Conservation (phyloP, 35 echinoderm and acorn worm species). For the Acanthaster planci region DNA sequence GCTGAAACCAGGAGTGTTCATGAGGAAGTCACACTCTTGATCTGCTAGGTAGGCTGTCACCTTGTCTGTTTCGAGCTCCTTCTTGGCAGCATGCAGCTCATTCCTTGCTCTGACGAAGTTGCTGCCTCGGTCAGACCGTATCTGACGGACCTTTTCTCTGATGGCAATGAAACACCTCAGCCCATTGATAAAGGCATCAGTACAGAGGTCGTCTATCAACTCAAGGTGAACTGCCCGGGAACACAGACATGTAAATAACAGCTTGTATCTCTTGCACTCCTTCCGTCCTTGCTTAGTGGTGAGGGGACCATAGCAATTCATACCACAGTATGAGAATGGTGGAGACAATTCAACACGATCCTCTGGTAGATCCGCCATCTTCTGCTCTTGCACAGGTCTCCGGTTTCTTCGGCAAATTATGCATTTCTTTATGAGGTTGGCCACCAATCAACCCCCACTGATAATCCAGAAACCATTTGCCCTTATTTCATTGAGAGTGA, state of each 20-base stretch:
- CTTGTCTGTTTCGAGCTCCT: neutral
- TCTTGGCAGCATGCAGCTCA: neutral
- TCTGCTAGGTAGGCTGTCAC: no score
- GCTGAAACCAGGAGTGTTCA: no score
- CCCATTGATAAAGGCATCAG: no score
- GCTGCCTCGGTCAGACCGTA: neutral
- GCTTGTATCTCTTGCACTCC: conserved; percentile 53
- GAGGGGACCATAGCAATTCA: conserved; percentile 58
- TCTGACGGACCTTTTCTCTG: neutral
- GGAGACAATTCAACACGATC: conserved; percentile 41
- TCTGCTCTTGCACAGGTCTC: no score
- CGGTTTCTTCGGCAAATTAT: conserved; percentile 36
- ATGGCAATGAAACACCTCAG: neutral
- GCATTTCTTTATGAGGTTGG: conserved; percentile 38
- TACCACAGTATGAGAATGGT: conserved; percentile 52
- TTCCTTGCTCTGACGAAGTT: neutral
- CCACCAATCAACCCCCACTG: conserved; percentile 1
- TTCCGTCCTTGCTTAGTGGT: conserved; percentile 48
- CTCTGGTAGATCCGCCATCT: conserved; percentile 59
- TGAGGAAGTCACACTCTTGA: no score
- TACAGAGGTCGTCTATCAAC: no score
- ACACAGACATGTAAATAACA: conserved; percentile 66
- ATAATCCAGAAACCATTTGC: conserved; percentile 63
- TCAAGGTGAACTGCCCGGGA: no score
- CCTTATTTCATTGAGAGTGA: conserved; percentile 50